A percentile compares a stretch with the other conserved stretches of the same genome.
Evolutionary conservation across 2,113 vertebrate genomes (phyloP).

Genomic region (Pterocles gutturalis): DNA sequence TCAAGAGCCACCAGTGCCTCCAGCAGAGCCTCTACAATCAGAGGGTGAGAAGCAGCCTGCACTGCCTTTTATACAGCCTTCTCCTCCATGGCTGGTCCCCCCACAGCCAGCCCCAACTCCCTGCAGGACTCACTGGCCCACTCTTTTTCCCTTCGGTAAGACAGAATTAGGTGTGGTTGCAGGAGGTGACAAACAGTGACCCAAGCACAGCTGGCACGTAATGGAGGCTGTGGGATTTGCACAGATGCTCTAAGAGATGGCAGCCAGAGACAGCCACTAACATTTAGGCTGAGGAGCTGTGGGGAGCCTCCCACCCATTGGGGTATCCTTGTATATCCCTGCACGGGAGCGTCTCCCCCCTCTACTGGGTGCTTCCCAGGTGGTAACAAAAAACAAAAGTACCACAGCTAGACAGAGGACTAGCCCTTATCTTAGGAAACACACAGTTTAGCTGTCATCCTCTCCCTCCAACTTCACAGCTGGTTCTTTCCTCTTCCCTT

Average conservation of each 20-base stretch:
- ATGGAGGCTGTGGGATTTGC: not conserved
- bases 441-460: not conserved
- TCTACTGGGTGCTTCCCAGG: not conserved
- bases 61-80: not conserved
- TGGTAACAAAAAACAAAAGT: not conserved
- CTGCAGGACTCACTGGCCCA: not conserved
- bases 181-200: not conserved
- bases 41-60: constrained; percentile 58
- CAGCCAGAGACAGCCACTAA: not conserved
- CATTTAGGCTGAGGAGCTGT: not conserved
- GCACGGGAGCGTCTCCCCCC: not conserved
- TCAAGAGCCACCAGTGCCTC: constrained; percentile 80
- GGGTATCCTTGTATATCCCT: not conserved
- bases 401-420: not conserved
- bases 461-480: fast-evolving
- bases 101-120: not conserved
- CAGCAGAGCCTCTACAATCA: constrained; percentile 32
- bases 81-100: not conserved
- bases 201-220: fast-evolving
- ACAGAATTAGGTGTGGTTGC: not conserved
- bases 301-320: fast-evolving
- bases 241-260: fast-evolving
- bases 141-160: not conserved
- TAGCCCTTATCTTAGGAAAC: not conserved
- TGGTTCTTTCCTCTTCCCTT: not conserved